Evolutionary conservation across 2,113 vertebrate species (phyloP), one percentile per base, ranked within the genome.

Genomic region (Jaculus jaculus): DNA sequence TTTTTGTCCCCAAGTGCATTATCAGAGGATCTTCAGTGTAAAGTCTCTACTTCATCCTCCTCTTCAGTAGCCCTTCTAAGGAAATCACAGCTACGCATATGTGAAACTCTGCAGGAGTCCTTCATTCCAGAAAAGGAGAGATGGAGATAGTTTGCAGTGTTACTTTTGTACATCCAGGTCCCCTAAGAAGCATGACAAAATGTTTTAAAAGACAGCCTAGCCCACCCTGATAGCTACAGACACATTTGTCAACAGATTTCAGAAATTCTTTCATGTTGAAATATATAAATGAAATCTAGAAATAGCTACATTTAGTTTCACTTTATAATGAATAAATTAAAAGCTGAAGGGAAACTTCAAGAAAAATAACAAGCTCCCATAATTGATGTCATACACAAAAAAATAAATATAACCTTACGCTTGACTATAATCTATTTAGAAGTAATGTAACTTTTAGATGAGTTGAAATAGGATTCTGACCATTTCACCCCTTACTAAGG

Each of bases 311-410:
- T 71, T 89, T 39, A 87, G 21, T 91, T 93, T 92, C 47, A 88
- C 82, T 83, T 94, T 89, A 78, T 87, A 87, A 91, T 86, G 32
- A 94, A 58, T 37, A 91, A 94, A 37, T 83, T 95, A 26, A 92
- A 96, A 93, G 58, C 23, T 47, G 74, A 84, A 84, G 61, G 73
- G 83, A 83, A 71, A 68, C 47, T 58, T 87, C 47, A 94, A 72
- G 26, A 39, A 91, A 97, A 91, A 88, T 87, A 18, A 47, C 28
- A 68, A 42, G 15, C 68, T 96, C 24, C 61, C 51, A 15, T 74
- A 92, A 93, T 82, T 75, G 47, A 15, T 61, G 87, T 93, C 51
- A 73, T 91, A 28, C 72, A 68, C 51, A 93, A 85, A 90, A 90
- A 51, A 91, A 71, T 54, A 54, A 54, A 54, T 10, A 54, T 54